A percentile compares a stretch with the other conserved stretches of the same genome.
These are phyloP conservation scores for Bathynomus jamesi DNA, from an alignment of 1,140 invertebrate genomes.

Conservation along the genomic window DNA sequence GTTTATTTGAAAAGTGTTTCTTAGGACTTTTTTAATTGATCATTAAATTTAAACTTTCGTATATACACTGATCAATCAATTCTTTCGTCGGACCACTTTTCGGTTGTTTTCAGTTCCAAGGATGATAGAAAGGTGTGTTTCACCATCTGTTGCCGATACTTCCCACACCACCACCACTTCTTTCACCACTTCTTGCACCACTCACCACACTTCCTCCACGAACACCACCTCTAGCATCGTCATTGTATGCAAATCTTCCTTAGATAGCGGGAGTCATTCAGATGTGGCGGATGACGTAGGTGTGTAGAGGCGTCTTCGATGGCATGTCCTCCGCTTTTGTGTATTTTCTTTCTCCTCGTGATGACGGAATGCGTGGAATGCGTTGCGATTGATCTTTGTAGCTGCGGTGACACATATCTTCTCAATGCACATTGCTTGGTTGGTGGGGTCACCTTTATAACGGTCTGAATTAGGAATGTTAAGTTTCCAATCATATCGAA, in stretches of 20 bases:
- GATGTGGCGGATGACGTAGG: conserved; percentile 28
- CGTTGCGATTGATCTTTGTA: too few relatives aligned
- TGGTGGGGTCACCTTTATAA: too few relatives aligned
- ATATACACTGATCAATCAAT: too few relatives aligned
- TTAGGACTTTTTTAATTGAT: too few relatives aligned
- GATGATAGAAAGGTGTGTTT: not conserved
- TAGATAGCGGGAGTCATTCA: conserved; percentile 45
- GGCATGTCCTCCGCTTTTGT: conserved; percentile 3
- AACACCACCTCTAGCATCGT: conserved; percentile 31
- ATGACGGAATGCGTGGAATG: too few relatives aligned
- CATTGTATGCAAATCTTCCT: conserved; percentile 47
- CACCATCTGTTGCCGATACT: not conserved
- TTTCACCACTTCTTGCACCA: not conserved
- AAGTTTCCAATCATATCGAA: too few relatives aligned
- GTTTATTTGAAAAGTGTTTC: too few relatives aligned
- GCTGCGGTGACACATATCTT: too few relatives aligned
- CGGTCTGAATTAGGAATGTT: too few relatives aligned
- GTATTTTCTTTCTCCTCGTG: conserved; percentile 7
- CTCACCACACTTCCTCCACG: not conserved
- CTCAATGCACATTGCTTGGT: too few relatives aligned
- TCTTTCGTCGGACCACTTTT: too few relatives aligned
- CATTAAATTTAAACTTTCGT: too few relatives aligned
- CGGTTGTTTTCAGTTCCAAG: not conserved
- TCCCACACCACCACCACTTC: not conserved
- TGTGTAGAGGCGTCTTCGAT: conserved; percentile 24